Base-by-base conservation (phyloP, 2,888 invertebrate species). In the Palloptera scutellata region DNA sequence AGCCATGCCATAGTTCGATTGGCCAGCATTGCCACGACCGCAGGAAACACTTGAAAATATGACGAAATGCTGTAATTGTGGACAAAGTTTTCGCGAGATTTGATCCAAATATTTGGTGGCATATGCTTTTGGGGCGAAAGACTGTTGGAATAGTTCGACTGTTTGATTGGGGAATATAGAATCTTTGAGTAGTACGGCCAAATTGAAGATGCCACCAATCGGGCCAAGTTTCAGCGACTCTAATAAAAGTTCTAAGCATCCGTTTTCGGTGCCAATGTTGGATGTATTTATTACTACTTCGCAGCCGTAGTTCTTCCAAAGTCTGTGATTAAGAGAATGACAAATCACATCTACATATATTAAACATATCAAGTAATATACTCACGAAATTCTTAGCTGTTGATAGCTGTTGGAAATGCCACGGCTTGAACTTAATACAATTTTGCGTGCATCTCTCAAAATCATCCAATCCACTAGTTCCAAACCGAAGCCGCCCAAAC, bases 401-500 rank as follows among this genome's bases (percentile, higher is more conserved):
- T 97, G 96, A 83, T 96, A 97, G 20, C 95, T 94, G 67, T 91
- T 93, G 54, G 87, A 87, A 40, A 95, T 83, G 1, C 96, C 96
- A 30, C 88, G 88, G 69, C 96, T 89, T 0, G 96, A 95, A 0
- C 92, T 93, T 0, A 97, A 87, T 1, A 96, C 88, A 8, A 97
- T 76, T 72, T 92, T 91, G 74, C 86, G 89, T 0, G 92, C 95
- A 0, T 96, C 96, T 71, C 96, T 88, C 61, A 92, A 83, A 55
- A 95, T 88, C 76, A 98, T 86, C 95, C 95, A 96, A 77, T 95
- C 92, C 0, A 92, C 91, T 60, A 97, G 83, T 82, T 97, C 97
- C 61, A 97, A 86, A 6, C 97, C 97, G 78, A 97, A 95, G 0
- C 97, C 97, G 53, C 97, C 97, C 0, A 97, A 87, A 51, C 97